Base-by-base conservation (phyloP, 1,140 invertebrate species). In the Zaprionus taronus region DNA sequence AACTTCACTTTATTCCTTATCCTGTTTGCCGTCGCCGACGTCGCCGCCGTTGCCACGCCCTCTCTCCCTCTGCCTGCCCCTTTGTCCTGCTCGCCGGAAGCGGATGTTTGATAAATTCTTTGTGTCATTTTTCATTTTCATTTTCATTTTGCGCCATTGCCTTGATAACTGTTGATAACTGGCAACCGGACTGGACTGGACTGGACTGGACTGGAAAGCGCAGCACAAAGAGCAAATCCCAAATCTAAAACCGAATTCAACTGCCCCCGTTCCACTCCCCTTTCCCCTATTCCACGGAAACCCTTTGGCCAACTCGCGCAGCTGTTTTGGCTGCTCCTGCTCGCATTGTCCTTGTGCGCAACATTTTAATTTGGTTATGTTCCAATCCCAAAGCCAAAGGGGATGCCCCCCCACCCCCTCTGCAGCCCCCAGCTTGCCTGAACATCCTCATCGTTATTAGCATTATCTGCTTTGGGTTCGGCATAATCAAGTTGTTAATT, bases 31-130 rank as follows among this genome's bases (percentile, higher is more conserved):
- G 14, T 34, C 20, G 38, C 26, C 26, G n/a, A n/a, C n/a, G 17
- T 34, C 20, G 38, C 56, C n/a, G 15, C 56, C 41, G 15, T 34
- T 34, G 12, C 36, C 15, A 36, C 20, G 20, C 14, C 31, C 14
- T n/a, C 56, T 28, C 3, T 69, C 2, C 28, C 28, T 62, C 15
- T 20, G 34, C 20, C 2, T 20, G 28, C 26, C 15, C 4, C 24
- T 47, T 41, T 31, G 57, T 57, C 61, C 57, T 68, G 79, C 4
- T 34, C 31, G 72, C 76, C 83, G 83, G 83, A 86, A 86, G 72
- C 80, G 77, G 83, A 87, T 80, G 72, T 83, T 86, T 86, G 83
- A 86, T 86, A 83, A 80, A 77, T 87, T 86, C 74, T 66, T 69
- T 75, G 69, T 77, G 79, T 72, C 75, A 86, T 68, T 79, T 78